Base-by-base conservation (phyloP, 2,113 vertebrate species). In the Calidris pugnax region DNA sequence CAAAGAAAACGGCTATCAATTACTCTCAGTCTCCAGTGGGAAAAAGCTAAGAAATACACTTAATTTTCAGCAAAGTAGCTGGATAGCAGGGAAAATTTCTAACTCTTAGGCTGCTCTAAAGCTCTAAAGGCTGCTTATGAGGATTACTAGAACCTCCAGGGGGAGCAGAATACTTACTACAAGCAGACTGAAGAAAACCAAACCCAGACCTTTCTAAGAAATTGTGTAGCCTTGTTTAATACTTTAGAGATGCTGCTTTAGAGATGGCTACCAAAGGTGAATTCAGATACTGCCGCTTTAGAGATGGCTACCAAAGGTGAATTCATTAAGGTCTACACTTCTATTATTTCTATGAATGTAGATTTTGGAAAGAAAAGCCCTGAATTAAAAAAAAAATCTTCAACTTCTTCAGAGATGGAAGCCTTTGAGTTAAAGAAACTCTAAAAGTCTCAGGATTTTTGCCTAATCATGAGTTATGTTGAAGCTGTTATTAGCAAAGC, bases 401-500 rank as follows among this genome's bases (percentile, higher is more conserved):
- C 37, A 45, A 32, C 9, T 91, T 84, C 57, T 51, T 72, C 45
- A 75, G 33, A 53, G 51, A 9, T 45, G 27, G 5, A 81, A 26
- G 28, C 26, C 60, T 87, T 10, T 30, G 11, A 41, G 17, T 35
- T 73, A 64, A 81, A 84, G 23, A 83, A 90, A 79, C 20, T 32
- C 14, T 71, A 30, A 6, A 90, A n/a, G 17, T 33, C 62, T 28
- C 2, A 1, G 28, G 43, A 41, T 21, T 86, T 71, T 59, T 64
- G 32, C 56, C 57, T 59, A 28, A 51, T 51, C 8, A 20, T 0
- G 3, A 59, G 9, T 64, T 35, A 37, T 0, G 0, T 41, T 53
- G 37, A 37, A 81, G 75, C 18, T 64, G 5, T 64, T 50, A 56
- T 11, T 51, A 69, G 56, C 43, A 81, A 80, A 76, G 18, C n/a